Conservation (phyloP, 2,113 vertebrate genomes). For the Cichladusa arquata region DNA sequence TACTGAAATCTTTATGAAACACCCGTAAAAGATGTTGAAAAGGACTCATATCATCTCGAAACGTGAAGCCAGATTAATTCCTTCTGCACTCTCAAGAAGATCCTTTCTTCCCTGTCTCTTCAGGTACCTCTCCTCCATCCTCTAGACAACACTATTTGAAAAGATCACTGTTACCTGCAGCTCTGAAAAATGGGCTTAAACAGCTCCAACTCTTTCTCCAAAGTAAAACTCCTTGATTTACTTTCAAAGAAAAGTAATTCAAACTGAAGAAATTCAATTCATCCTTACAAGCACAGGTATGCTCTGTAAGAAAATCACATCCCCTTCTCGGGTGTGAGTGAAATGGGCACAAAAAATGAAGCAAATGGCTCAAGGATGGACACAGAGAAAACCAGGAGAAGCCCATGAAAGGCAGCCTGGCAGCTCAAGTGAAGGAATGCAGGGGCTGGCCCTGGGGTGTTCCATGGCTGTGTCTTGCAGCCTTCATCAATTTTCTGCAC, state of each 20-base stretch:
- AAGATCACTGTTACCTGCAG: neutral
- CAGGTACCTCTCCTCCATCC: neutral
- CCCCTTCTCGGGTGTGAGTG: neutral
- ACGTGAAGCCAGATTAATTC: neutral
- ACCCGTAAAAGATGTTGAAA: neutral
- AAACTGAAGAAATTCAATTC: neutral
- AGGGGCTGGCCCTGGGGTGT: neutral
- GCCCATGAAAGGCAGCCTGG: neutral
- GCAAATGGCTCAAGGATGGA: neutral
- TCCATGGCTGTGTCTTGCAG: accelerated
- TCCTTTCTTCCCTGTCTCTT: neutral
- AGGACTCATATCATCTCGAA: neutral
- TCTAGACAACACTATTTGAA: neutral
- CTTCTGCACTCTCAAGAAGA: neutral
- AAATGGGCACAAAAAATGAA: neutral
- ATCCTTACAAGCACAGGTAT: neutral
- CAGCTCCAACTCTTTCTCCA: neutral
- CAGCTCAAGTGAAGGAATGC: neutral
- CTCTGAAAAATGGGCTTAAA: neutral
- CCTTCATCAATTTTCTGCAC: neutral
- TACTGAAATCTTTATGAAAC: neutral
- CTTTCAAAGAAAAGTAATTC: neutral
- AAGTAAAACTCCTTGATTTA: neutral
- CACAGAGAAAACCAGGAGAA: neutral
- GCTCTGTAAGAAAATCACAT: neutral